Percentiles rank a stretch among this genome's conserved stretches.
These are phyloP conservation scores for Cebus imitator DNA, from an alignment of 2,113 vertebrate genomes.

Conservation along the genomic window DNA sequence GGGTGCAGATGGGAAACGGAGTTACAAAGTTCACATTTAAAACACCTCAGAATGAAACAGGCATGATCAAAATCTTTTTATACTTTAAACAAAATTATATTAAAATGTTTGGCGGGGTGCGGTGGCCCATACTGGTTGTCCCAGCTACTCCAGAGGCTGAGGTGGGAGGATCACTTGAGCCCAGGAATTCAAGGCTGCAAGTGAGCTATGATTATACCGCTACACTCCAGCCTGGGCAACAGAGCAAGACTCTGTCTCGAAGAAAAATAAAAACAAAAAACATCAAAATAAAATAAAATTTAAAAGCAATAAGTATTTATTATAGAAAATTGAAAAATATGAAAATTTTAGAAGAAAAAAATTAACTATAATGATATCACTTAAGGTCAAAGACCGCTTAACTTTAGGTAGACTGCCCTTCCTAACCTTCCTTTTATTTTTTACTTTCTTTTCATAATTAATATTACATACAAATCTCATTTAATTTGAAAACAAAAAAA, in stretches of 20 bases:
- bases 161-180: too few species aligned
- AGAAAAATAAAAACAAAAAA: too few species aligned
- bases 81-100: background rate
- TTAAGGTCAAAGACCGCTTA: background rate
- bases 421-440: background rate
- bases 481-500: constrained; percentile 37
- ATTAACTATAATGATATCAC: background rate
- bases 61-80: background rate
- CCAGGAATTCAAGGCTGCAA: too few species aligned
- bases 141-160: too few species aligned
- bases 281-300: too few species aligned
- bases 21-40: background rate
- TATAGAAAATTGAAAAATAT: background rate
- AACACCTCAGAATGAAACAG: background rate
- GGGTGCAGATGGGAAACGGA: background rate
- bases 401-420: background rate
- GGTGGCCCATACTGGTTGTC: too few species aligned
- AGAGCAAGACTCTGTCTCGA: too few species aligned
- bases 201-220: too few species aligned
- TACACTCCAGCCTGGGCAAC: too few species aligned
- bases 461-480: background rate
- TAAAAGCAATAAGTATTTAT: constrained; percentile 16
- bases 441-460: background rate
- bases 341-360: constrained; percentile 28
- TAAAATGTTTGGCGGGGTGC: background rate